Conservation (phyloP, 2,113 vertebrate species). For the Bungarus multicinctus region DNA sequence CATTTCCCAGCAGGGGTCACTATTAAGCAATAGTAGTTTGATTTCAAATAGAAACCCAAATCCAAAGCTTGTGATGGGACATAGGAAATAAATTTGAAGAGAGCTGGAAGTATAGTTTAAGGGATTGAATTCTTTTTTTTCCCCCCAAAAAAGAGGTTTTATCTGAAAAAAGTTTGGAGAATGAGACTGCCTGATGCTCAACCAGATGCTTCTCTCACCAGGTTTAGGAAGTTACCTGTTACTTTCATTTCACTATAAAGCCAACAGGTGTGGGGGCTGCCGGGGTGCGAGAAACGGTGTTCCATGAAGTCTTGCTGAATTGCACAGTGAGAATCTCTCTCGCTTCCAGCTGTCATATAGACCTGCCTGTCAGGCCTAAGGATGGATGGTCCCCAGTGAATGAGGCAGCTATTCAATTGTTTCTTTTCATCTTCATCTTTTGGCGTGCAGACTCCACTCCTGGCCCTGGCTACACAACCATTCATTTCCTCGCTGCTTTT, state of each 20-base stretch:
- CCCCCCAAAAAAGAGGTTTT: neutral
- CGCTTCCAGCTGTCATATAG: neutral
- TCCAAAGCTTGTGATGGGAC: neutral
- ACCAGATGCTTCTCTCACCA: neutral
- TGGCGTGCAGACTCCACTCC: neutral
- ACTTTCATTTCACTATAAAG: neutral
- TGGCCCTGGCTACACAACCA: neutral
- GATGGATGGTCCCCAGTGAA: neutral
- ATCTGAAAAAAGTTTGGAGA: neutral
- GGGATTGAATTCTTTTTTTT: neutral
- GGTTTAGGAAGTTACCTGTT: neutral
- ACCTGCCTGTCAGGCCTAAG: neutral
- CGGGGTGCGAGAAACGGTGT: neutral
- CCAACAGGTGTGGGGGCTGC: neutral
- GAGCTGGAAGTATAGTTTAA: neutral
- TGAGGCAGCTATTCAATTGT: conserved; percentile 3
- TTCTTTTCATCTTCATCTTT: conserved; percentile 12
- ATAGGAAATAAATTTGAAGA: neutral
- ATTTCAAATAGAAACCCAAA: neutral
- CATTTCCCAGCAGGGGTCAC: conserved; percentile 60
- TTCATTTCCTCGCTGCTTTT: neutral
- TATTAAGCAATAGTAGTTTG: conserved; percentile 29
- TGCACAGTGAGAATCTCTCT: neutral
- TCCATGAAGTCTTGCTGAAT: neutral
- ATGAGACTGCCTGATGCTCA: neutral